Evolutionary conservation across 2,797 vertebrate genomes (phyloP), one percentile per base, ranked within the genome.

Genomic region (Limnodromus scolopaceus): DNA sequence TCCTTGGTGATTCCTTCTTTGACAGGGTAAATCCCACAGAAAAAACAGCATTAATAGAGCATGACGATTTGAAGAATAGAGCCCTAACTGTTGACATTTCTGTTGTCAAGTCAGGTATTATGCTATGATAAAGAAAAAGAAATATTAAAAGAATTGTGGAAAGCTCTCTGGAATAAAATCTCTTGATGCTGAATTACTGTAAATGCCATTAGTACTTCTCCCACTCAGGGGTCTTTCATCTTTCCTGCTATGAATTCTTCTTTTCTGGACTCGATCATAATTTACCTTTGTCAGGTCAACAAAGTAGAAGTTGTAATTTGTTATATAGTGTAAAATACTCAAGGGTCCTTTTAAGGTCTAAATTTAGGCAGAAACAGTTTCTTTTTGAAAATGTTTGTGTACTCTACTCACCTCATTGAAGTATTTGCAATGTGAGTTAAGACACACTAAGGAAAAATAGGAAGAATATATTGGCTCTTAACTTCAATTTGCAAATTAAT

Each of bases 31-130:
- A 98, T 98, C 97, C 95, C 86, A 94, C 92, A 96, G 96, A 97
- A 97, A 97, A 98, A 98, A 96, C 79, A 96, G 83, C 28, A 45
- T 94, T 98, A 98, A 98, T 97, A 97, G 98, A 97, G 84, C 97
- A 96, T 97, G 97, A 96, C 86, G 11, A 92, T 96, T 96, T 97
- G 97, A 98, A 98, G 97, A 97, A 97, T 91, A 97, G 95, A 97
- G 92, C 82, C 93, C 94, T 96, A 96, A 96, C 88, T 97, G 96
- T 96, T 97, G 96, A 97, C 92, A 97, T 98, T 97, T 98, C 92
- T 96, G 95, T 98, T 98, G 96, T 98, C 97, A 98, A 92, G 88
- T 46, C 92, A 96, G 94, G 95, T 96, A 97, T 97, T 98, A 96
- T 89, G 75, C 84, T 92, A 80, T 63, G 89, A 97, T 96, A 97